Conservation (phyloP, 1,140 invertebrate species). For the Aphelenchoides avenae region DNA sequence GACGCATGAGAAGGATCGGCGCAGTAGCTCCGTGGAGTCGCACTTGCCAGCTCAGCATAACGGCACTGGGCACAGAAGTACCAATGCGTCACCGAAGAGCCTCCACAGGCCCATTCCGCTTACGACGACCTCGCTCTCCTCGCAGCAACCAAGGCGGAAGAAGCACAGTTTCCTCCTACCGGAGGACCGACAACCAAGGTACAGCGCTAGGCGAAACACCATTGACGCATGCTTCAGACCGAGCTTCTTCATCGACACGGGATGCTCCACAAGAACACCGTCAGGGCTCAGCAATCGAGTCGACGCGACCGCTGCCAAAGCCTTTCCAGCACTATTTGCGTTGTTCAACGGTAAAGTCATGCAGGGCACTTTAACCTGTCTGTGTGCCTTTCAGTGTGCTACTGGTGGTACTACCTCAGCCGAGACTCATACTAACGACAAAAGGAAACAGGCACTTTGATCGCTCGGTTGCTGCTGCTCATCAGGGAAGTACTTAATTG, state of each 20-base stretch:
- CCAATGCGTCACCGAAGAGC: constrained; percentile 6
- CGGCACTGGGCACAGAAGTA: no score
- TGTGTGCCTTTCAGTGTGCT: constrained; percentile 44
- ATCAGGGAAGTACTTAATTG: no score
- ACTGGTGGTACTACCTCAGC: constrained; percentile 59
- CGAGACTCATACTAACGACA: no score
- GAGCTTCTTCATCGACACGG: constrained; percentile 26
- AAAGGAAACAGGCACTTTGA: no score
- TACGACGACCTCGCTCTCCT: constrained; percentile 1
- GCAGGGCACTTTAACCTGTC: not conserved
- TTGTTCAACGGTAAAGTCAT: constrained; percentile 47
- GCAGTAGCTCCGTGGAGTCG: not conserved
- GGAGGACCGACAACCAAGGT: not conserved
- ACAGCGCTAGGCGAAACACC: no score
- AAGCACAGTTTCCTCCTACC: constrained; percentile 1
- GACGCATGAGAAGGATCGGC: constrained; percentile 7
- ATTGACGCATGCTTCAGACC: constrained; percentile 9
- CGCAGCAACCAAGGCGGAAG: not conserved
- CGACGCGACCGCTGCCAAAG: constrained; percentile 51
- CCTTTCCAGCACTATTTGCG: constrained; percentile 47
- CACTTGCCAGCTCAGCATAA: not conserved
- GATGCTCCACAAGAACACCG: constrained; percentile 18
- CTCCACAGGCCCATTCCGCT: constrained; percentile 5
- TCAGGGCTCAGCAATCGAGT: constrained; percentile 43
- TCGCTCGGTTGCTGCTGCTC: no score